Percentiles rank a stretch among this genome's conserved stretches.
These are phyloP conservation scores for Cavia porcellus DNA, from an alignment of 2,113 vertebrate genomes.

Conservation along the genomic window DNA sequence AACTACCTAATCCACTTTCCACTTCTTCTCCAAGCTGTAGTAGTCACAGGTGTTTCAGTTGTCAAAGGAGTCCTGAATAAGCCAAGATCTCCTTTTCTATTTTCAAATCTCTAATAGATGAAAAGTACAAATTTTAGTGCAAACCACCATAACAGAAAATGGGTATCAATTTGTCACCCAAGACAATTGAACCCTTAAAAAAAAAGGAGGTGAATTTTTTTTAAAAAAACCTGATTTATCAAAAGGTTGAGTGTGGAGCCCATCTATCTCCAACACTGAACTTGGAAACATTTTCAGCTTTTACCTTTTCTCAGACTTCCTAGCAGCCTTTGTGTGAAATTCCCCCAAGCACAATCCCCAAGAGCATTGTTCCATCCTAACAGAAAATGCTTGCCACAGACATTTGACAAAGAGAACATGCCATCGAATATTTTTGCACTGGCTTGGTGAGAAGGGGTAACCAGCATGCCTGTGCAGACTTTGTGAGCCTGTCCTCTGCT, in stretches of 20 bases:
- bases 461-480: background rate
- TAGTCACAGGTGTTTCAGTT: background rate
- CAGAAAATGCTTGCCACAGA: slow-evolving; percentile 59
- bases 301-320: slow-evolving; percentile 57
- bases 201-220: background rate
- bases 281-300: slow-evolving; percentile 60
- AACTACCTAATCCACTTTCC: slow-evolving; percentile 16
- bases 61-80: background rate
- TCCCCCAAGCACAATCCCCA: slow-evolving; percentile 37
- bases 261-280: slow-evolving; percentile 59
- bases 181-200: slow-evolving; percentile 23
- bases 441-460: background rate
- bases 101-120: slow-evolving; percentile 11
- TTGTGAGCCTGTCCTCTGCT: background rate
- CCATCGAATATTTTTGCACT: slow-evolving; percentile 44
- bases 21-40: slow-evolving; percentile 34
- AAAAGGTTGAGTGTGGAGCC: background rate
- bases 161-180: slow-evolving; percentile 15
- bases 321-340: slow-evolving; percentile 56
- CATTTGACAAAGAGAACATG: slow-evolving; percentile 35
- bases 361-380: slow-evolving; percentile 52
- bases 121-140: slow-evolving; percentile 44
- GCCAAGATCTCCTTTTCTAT: slow-evolving; percentile 41
- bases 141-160: slow-evolving; percentile 38
- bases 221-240: background rate